A percentile compares a stretch with the other conserved stretches of the same genome.
These are phyloP conservation scores for Drosophila pseudotalamancana DNA, from an alignment of 2,888 invertebrate genomes.

Conservation along the genomic window DNA sequence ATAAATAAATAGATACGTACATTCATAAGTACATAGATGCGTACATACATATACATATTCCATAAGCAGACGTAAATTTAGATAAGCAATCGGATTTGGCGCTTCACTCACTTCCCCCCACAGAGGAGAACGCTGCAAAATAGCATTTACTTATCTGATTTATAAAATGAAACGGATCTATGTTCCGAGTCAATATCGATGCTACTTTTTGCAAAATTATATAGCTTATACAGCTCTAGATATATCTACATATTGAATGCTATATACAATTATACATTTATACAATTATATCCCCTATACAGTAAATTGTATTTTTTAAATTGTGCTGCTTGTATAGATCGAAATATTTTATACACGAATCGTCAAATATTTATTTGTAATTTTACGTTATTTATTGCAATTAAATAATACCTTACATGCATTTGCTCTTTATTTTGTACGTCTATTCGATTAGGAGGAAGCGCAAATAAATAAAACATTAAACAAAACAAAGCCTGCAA, in stretches of 20 bases:
- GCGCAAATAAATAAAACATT: conserved; percentile 68
- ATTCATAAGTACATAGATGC: conserved; percentile 19
- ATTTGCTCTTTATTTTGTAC: conserved; percentile 66
- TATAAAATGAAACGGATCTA: conserved; percentile 20
- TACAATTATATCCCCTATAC: conserved; percentile 66
- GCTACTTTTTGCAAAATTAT: conserved; percentile 78
- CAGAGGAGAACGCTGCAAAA: conserved; percentile 49
- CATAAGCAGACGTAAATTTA: conserved; percentile 60
- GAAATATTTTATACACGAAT: conserved; percentile 67
- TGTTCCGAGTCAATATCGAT: conserved; percentile 64
- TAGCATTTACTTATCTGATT: conserved; percentile 59
- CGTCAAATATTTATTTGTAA: conserved; percentile 74
- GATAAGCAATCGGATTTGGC: conserved; percentile 59
- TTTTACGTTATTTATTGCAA: conserved; percentile 77
- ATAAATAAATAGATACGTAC: conserved; percentile 15
- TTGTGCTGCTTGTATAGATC: conserved; percentile 76
- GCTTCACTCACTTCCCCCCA: conserved; percentile 15
- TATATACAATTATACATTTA: too few species aligned
- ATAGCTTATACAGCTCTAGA: conserved; percentile 41
- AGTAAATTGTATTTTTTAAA: conserved; percentile 70
- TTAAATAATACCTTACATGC: conserved; percentile 70
- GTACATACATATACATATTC: conserved; percentile 53
- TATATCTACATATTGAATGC: conserved; percentile 28
- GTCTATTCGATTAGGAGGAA: conserved; percentile 65
- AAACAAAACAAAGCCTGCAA: conserved; percentile 19